Evolutionary conservation across 1,140 invertebrate species (phyloP).

Genomic region (Drosophila parabipectinata): DNA sequence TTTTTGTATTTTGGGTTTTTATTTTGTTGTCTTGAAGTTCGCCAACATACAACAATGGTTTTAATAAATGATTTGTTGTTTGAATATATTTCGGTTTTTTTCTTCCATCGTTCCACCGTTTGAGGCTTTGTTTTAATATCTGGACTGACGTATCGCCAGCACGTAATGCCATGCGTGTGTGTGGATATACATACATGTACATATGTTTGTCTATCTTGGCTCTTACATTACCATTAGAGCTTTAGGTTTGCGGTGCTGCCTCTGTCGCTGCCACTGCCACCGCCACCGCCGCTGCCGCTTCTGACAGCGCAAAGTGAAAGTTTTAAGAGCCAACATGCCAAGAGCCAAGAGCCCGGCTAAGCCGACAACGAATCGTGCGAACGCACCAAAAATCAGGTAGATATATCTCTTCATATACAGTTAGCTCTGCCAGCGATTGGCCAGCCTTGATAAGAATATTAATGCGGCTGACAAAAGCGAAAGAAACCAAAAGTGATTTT

Average conservation of each 20-base stretch:
- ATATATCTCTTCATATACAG: constrained; percentile 16
- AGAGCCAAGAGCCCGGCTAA: constrained; percentile 10
- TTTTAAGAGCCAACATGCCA: constrained; percentile 35
- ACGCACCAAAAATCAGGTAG: constrained; percentile 40
- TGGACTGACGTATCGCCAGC: constrained; percentile 60
- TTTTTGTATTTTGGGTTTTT: constrained; percentile 8
- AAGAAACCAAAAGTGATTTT: constrained; percentile 66
- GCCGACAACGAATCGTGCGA: constrained; percentile 47
- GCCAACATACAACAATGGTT: constrained; percentile 61
- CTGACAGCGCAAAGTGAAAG: constrained; percentile 80
- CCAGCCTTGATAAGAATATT: constrained; percentile 62
- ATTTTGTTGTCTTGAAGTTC: constrained; percentile 50
- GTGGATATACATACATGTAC: constrained; percentile 17
- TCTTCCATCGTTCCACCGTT: constrained; percentile 33
- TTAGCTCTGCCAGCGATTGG: constrained; percentile 4
- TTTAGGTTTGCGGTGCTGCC: constrained; percentile 57
- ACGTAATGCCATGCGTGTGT: constrained; percentile 64
- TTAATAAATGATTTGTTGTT: constrained; percentile 76
- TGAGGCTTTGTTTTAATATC: constrained; percentile 68
- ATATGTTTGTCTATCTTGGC: constrained; percentile 37
- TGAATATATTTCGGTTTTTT: constrained; percentile 57
- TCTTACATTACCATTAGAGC: constrained; percentile 82
- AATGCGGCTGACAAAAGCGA: constrained; percentile 24
- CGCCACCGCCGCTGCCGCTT: constrained; percentile 52
- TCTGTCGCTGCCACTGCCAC: constrained; percentile 19